Percentiles rank a stretch among this genome's conserved stretches.
These are phyloP conservation scores for Myotis yumanensis DNA, from an alignment of 2,113 vertebrate species.

Conservation along the genomic window DNA sequence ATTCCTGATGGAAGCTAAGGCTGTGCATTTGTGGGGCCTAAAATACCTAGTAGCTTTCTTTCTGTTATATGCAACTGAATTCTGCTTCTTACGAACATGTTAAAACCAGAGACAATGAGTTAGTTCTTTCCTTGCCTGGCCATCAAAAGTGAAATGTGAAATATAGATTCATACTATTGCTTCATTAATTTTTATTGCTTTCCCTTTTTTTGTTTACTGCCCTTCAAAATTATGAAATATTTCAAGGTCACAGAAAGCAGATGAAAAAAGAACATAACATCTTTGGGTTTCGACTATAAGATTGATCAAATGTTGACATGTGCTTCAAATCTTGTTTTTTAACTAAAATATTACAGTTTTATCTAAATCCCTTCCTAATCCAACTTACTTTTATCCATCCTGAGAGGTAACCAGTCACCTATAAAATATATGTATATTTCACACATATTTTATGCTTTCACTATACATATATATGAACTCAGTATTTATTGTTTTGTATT, in stretches of 20 bases:
- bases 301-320: not conserved
- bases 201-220: not conserved
- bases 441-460: not conserved
- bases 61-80: not conserved
- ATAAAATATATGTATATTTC: not conserved
- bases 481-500: not conserved
- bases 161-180: not conserved
- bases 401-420: not conserved
- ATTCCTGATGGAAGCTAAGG: not conserved
- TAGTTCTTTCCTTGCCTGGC: not conserved
- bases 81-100: not conserved
- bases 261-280: not conserved
- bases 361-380: not conserved
- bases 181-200: not conserved
- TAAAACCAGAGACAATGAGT: not conserved
- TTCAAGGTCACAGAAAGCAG: not conserved
- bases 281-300: not conserved
- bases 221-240: constrained; percentile 8
- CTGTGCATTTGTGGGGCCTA: not conserved
- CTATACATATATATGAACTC: not conserved
- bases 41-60: not conserved
- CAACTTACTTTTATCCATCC: not conserved
- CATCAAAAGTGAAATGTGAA: not conserved
- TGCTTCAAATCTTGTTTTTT: not conserved
- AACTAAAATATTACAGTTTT: not conserved